phyloP scores from a whole-genome alignment of 2,113 vertebrate species.

The Ochotona curzoniae region DNA sequence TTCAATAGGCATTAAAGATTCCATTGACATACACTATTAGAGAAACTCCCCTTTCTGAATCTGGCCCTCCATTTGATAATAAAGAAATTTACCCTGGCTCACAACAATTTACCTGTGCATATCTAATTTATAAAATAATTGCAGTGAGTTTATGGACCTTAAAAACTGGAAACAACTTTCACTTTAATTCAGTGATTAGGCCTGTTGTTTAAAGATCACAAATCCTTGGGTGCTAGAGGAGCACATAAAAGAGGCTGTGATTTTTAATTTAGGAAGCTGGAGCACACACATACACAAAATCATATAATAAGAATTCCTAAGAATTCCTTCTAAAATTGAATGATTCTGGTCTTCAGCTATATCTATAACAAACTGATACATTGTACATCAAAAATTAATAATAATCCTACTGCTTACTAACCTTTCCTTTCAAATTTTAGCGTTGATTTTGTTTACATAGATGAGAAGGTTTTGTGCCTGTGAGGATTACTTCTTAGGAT shows the following conservation, averaged over 20 bases:
- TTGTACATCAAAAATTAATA: not conserved
- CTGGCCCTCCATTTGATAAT: not conserved
- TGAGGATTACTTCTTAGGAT: too few species aligned
- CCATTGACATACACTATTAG: not conserved
- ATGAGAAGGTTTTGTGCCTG: too few species aligned
- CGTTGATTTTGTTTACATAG: too few species aligned
- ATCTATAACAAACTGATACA: not conserved
- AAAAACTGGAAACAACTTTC: not conserved
- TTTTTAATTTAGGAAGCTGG: not conserved
- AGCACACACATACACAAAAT: not conserved
- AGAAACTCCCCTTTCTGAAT: not conserved
- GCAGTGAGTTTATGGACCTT: conserved; percentile 16
- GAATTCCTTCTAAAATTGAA: not conserved
- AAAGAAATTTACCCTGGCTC: not conserved
- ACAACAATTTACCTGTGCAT: not conserved
- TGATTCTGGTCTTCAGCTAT: not conserved
- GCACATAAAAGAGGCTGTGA: not conserved
- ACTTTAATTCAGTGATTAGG: not conserved
- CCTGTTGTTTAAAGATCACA: not conserved
- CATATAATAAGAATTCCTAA: not conserved
- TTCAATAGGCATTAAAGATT: not conserved
- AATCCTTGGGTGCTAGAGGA: not conserved
- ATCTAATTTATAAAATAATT: not conserved
- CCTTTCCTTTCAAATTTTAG: too few species aligned
- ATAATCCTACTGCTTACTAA: not conserved